Conservation (phyloP, 2,113 vertebrate species). For the Salvelinus sp. region DNA sequence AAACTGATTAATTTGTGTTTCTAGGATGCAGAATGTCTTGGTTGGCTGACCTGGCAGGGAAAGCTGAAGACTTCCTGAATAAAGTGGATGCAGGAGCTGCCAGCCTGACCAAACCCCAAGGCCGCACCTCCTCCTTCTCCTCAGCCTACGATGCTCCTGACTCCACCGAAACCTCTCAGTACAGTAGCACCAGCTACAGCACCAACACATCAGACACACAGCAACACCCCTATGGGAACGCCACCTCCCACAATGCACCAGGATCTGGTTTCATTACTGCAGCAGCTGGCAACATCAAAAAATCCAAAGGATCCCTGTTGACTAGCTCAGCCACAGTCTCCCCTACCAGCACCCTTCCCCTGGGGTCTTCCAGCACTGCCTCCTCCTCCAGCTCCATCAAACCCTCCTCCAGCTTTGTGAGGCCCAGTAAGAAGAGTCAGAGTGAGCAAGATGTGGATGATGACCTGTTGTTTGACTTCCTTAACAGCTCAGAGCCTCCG, state of each 20-base stretch:
- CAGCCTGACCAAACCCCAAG: conserved; percentile 74
- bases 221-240: conserved; percentile 53
- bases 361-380: conserved; percentile 43
- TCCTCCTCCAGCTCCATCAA: conserved; percentile 58
- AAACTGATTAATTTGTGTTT: conserved; percentile 17
- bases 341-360: conserved; percentile 33
- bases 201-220: conserved; percentile 55
- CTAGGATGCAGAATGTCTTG: conserved; percentile 85
- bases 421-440: conserved; percentile 81
- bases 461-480: conserved; percentile 94
- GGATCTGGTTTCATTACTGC: conserved; percentile 76
- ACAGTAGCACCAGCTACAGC: conserved; percentile 38
- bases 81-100: conserved; percentile 96
- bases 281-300: conserved; percentile 89
- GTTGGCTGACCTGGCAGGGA: conserved; percentile 90
- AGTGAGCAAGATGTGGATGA: conserved; percentile 86
- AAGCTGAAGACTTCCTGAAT: conserved; percentile 93
- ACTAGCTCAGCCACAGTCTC: conserved; percentile 80
- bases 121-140: conserved; percentile 54
- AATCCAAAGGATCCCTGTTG: conserved; percentile 81
- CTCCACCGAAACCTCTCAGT: conserved; percentile 48
- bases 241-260: conserved; percentile 58
- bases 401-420: conserved; percentile 84
- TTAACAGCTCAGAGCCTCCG: conserved; percentile 92
- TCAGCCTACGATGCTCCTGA: conserved; percentile 54